Evolutionary conservation across 92 coral and sea anemone species (phyloP).

Genomic region (Isaurus tuberculatus): DNA sequence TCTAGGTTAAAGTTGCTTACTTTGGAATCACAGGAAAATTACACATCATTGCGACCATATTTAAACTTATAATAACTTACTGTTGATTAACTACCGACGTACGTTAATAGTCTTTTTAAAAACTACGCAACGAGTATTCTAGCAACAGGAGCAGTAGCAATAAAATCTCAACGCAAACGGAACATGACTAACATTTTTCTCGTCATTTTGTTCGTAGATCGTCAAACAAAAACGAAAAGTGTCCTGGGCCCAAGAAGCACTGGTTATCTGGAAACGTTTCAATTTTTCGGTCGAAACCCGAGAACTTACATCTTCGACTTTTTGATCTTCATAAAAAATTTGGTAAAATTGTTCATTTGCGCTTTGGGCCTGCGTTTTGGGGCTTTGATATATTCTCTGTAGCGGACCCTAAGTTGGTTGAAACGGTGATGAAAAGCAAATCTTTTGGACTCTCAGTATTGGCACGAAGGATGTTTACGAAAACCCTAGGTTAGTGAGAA

Average conservation of each 20-base stretch:
- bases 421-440: conserved; percentile 30
- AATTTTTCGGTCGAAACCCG: conserved; percentile 38
- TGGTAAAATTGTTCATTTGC: conserved; percentile 40
- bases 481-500: conserved; percentile 30
- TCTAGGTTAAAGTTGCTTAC: no score
- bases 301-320: conserved; percentile 32
- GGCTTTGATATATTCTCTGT: conserved; percentile 44
- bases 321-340: conserved; percentile 24
- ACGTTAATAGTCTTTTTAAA: no score
- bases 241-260: conserved; percentile 43
- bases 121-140: no score
- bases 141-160: no score
- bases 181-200: background rate
- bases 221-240: background rate
- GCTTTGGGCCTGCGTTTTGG: conserved; percentile 32
- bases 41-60: no score
- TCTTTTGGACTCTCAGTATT: conserved; percentile 27
- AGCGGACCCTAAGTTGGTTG: conserved; percentile 33
- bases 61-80: no score
- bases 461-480: conserved; percentile 31
- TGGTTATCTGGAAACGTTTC: conserved; percentile 36
- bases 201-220: background rate
- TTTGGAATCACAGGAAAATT: no score
- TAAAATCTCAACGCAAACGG: no score
- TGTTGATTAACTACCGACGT: no score